Base-by-base conservation (phyloP, 2,888 invertebrate species). In the Hermodice carunculata region DNA sequence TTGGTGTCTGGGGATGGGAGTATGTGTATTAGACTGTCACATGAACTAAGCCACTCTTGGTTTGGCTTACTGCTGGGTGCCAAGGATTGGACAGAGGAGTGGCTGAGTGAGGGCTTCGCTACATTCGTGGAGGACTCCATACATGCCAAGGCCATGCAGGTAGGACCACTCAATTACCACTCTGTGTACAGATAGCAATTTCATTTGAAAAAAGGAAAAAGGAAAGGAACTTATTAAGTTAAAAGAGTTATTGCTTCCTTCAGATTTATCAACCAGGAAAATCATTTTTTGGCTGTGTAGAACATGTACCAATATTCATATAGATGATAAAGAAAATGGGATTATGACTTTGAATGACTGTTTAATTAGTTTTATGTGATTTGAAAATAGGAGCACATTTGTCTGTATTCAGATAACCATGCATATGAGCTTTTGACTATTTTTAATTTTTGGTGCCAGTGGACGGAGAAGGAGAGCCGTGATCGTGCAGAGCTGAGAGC, bases 91-190 rank as follows among this genome's bases (percentile, higher is more conserved):
- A 84, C 83, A 19, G 87, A 87, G 75, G 87, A 87, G 71, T 87
- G 87, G 87, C 74, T 87, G 17, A 87, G 86, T 61, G 87, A 87
- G 74, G 87, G 87, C 6, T 86, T 87, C 75, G 86, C 86, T 49
- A 86, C 87, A 5, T 87, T 81, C 61, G 68, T 83, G 54, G 87
- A 87, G 75, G 86, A 86, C 60, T 67, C 82, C 3, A 70, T 87
- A 46, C 85, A 85, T 71, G 66, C 76, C 6, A 61, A 64, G 24
- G 79, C 80, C 3, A 67, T 74, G 43, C 58, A 71, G 71, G 82
- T 80, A 40, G 28, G 42, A 6, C 11, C 46, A 14, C 11, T 46
- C 19, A 46, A 8, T 46, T 46, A 22, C 19, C 8, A 14, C 40
- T 11, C 40, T 37, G 40, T n/a, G n/a, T n/a, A n/a, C n/a, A n/a